Evolutionary conservation across 2,113 vertebrate species (phyloP).

Genomic region (Pungitius pungitius): DNA sequence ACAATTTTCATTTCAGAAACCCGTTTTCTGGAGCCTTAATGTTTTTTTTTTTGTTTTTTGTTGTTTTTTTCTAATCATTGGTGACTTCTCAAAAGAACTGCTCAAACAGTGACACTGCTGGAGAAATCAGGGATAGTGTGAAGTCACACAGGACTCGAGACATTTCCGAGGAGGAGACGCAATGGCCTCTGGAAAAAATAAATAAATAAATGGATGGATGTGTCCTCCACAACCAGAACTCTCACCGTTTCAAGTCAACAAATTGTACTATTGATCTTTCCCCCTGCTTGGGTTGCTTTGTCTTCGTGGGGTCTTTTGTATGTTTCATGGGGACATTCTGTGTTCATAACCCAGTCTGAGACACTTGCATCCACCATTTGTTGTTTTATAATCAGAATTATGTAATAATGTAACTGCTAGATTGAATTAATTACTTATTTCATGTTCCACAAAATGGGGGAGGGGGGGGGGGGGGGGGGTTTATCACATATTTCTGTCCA

Average conservation of each 20-base stretch:
- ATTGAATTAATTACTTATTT: constrained; percentile 76
- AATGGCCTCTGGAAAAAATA: constrained; percentile 75
- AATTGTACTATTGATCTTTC: constrained; percentile 73
- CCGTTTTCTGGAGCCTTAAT: constrained; percentile 80
- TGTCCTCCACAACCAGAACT: constrained; percentile 71
- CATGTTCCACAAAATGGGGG: constrained; percentile 50
- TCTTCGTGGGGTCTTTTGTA: constrained; percentile 82
- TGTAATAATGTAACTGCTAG: constrained; percentile 79
- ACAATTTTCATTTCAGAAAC: constrained; percentile 79
- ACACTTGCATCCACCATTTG: constrained; percentile 75
- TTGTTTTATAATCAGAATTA: constrained; percentile 79
- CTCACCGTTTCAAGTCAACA: constrained; percentile 65
- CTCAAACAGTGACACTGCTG: constrained; percentile 78
- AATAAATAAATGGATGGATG: constrained; percentile 65
- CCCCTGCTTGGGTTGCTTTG: constrained; percentile 81
- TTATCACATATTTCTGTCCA: constrained; percentile 73
- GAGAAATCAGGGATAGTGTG: constrained; percentile 82
- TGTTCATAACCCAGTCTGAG: constrained; percentile 76
- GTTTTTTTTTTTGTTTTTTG: constrained; percentile 51
- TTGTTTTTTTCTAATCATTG: constrained; percentile 65
- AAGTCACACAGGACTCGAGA: constrained; percentile 75
- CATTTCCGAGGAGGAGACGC: constrained; percentile 73
- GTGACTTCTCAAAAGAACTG: constrained; percentile 78
- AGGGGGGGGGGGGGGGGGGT: constrained; percentile 46
- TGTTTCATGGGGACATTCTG: constrained; percentile 76